Conservation (phyloP, 2,113 vertebrate genomes). For the Cariama cristata region DNA sequence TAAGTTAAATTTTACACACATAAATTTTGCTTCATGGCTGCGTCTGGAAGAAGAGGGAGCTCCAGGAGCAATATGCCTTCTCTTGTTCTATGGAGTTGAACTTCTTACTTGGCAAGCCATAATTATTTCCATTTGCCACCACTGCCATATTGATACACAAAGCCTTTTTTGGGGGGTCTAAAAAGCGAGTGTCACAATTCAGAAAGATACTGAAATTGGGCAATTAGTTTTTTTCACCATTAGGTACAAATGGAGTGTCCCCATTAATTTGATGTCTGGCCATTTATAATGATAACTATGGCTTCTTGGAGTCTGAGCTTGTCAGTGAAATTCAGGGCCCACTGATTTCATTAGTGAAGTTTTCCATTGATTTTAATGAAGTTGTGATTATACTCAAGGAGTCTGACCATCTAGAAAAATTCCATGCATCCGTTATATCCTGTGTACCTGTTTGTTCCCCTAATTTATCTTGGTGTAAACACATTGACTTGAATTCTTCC, state of each 20-base stretch:
- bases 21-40: neutral
- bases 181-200: neutral
- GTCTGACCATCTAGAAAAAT: neutral
- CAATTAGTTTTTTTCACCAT: neutral
- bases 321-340: neutral
- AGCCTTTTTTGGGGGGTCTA: neutral
- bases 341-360: neutral
- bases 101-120: neutral
- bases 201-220: neutral
- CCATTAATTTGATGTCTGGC: neutral
- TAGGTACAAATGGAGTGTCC: neutral
- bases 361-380: neutral
- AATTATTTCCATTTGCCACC: neutral
- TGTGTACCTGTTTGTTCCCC: neutral
- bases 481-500: neutral
- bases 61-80: neutral
- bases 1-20: neutral
- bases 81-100: neutral
- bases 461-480: neutral
- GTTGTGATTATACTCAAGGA: neutral
- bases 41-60: neutral
- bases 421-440: neutral
- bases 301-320: neutral
- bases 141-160: neutral
- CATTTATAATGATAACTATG: neutral